These are phyloP conservation scores for Zelostemma sp. DNA, from an alignment of 1,140 invertebrate genomes.

Conservation along the genomic window DNA sequence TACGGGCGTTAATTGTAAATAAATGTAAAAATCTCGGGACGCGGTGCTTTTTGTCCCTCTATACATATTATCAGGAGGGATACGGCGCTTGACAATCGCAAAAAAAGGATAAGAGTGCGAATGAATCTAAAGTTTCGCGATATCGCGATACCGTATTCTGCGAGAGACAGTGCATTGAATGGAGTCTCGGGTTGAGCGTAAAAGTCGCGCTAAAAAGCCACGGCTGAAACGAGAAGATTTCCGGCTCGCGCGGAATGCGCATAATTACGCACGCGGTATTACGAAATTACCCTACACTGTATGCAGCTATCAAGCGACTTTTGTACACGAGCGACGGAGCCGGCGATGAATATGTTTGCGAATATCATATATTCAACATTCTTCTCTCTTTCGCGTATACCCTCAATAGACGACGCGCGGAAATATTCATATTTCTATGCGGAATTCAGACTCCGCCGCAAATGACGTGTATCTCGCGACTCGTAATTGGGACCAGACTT, in stretches of 20 bases:
- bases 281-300: constrained; percentile 57
- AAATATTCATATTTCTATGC: constrained; percentile 51
- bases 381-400: constrained; percentile 33
- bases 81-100: not conserved
- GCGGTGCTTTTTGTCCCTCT: no score
- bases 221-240: constrained; percentile 38
- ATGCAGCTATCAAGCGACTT: constrained; percentile 12
- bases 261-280: constrained; percentile 60
- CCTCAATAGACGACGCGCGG: constrained; percentile 45
- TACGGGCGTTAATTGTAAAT: no score
- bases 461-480: constrained; percentile 40
- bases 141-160: constrained; percentile 41
- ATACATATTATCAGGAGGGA: no score
- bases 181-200: constrained; percentile 46
- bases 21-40: no score
- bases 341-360: constrained; percentile 50
- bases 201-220: constrained; percentile 49
- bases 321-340: constrained; percentile 17
- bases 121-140: constrained; percentile 52
- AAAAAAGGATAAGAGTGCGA: constrained; percentile 29
- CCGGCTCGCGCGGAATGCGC: constrained; percentile 43
- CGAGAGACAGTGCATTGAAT: constrained; percentile 47
- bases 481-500: constrained; percentile 57
- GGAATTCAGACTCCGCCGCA: constrained; percentile 21
- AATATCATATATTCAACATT: constrained; percentile 54